Conservation (phyloP, 2,113 vertebrate genomes). For the Pseudorasbora parva region DNA sequence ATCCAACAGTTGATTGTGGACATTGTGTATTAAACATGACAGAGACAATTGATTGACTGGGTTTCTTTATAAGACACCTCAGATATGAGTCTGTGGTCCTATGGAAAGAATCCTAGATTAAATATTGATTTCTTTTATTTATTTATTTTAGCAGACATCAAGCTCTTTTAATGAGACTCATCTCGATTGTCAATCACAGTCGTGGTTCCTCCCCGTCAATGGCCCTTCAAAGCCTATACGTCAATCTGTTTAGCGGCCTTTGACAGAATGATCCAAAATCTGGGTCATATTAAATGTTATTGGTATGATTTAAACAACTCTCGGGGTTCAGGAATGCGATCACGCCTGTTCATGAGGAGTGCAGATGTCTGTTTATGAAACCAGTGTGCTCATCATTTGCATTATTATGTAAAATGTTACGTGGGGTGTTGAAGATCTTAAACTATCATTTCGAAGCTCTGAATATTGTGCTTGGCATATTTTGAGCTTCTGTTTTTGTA, state of each 20-base stretch:
- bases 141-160: constrained; percentile 25
- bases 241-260: constrained; percentile 5
- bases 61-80: constrained; percentile 34
- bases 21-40: constrained; percentile 15
- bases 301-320: constrained; percentile 17
- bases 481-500: background rate
- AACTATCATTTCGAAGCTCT: background rate
- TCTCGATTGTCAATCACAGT: constrained; percentile 49
- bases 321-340: constrained; percentile 7
- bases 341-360: background rate
- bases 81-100: constrained; percentile 40
- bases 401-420: constrained; percentile 27
- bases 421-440: constrained; percentile 8
- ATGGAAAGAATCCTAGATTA: constrained; percentile 47
- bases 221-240: constrained; percentile 8
- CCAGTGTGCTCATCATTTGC: constrained; percentile 2
- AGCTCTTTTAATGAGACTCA: constrained; percentile 54
- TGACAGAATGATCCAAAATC: constrained; percentile 27
- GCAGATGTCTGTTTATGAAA: constrained; percentile 34
- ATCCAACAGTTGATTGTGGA: background rate
- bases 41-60: constrained; percentile 39
- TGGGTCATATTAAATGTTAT: constrained; percentile 17
- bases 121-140: constrained; percentile 46
- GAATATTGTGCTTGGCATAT: background rate
- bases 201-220: background rate